Evolutionary conservation across 2,113 vertebrate species (phyloP).

Genomic region (Colius striatus): DNA sequence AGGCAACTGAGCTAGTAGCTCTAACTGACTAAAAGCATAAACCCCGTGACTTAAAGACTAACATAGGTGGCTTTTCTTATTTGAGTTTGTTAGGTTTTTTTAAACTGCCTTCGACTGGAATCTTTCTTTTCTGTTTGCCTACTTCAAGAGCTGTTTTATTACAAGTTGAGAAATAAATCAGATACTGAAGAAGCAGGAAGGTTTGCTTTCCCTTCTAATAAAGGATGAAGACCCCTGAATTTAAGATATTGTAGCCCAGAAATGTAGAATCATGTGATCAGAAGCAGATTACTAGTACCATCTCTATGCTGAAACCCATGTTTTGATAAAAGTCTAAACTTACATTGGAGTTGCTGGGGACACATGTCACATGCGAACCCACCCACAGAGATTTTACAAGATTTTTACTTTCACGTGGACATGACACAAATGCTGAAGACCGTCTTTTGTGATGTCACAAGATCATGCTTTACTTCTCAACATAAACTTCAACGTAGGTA

Average conservation of each 20-base stretch:
- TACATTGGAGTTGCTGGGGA: neutral
- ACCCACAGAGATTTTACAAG: neutral
- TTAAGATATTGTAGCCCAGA: neutral
- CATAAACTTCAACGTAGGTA: neutral
- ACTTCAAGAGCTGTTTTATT: neutral
- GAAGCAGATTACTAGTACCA: neutral
- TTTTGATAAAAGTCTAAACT: neutral
- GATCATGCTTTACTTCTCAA: neutral
- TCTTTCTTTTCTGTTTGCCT: neutral
- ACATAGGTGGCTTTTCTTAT: accelerated
- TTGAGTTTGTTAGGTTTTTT: neutral
- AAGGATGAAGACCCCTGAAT: neutral
- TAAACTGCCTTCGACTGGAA: neutral
- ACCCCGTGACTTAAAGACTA: neutral
- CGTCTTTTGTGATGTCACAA: neutral
- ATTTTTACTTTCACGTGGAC: neutral
- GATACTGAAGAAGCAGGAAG: neutral
- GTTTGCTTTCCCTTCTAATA: neutral
- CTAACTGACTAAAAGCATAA: neutral
- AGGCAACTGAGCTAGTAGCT: neutral
- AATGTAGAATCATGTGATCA: neutral
- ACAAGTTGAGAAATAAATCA: neutral
- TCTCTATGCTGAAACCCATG: neutral
- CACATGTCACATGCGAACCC: accelerated
- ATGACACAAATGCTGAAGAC: neutral